Conservation (phyloP, 2,113 vertebrate genomes). For the Mobula hypostoma region DNA sequence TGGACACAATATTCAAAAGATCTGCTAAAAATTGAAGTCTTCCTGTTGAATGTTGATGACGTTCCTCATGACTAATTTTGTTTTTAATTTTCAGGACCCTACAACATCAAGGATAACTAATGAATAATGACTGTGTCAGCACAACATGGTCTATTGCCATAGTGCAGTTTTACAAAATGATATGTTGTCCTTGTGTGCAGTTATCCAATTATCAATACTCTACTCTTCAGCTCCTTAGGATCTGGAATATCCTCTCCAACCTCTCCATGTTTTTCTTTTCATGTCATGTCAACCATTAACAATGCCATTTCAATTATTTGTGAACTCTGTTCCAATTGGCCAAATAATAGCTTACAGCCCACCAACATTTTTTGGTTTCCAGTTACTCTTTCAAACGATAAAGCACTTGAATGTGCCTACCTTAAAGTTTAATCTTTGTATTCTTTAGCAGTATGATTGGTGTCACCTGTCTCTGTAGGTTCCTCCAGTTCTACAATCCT, state of each 20-base stretch:
- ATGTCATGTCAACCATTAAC: background rate
- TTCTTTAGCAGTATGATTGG: too few relatives aligned
- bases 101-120: background rate
- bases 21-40: background rate
- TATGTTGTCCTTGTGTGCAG: background rate
- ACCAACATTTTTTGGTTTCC: background rate
- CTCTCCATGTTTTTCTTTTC: background rate
- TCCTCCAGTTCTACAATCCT: background rate
- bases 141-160: background rate
- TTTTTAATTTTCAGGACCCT: background rate
- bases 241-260: background rate
- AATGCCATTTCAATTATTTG: background rate
- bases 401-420: too few relatives aligned
- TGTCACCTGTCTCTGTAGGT: background rate
- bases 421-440: too few relatives aligned
- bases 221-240: background rate
- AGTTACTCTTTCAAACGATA: background rate
- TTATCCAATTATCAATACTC: too few relatives aligned
- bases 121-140: background rate
- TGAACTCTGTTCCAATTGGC: background rate
- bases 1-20: background rate
- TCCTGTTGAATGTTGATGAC: background rate
- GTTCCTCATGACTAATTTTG: background rate
- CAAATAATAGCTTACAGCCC: background rate
- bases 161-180: background rate